Evolutionary conservation across 2,113 vertebrate genomes (phyloP), one percentile per base, ranked within the genome.

Genomic region (Lepus timidus): DNA sequence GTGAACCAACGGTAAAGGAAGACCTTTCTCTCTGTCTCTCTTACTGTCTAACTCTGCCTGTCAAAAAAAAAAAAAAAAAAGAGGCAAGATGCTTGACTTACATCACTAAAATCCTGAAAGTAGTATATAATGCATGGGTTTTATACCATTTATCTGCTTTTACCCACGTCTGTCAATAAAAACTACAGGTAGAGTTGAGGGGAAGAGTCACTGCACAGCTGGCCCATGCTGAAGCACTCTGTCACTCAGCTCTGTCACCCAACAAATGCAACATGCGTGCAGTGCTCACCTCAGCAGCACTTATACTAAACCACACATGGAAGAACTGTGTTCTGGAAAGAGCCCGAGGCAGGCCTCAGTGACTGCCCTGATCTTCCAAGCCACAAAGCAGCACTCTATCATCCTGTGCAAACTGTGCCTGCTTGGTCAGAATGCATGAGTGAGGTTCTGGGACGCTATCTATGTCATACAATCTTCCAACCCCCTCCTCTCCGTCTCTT

Each of bases 21-120:
- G 39, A 39, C 39, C 39, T 39, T 39, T 39, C 39, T 39, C 39
- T 39, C 39, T 39, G 39, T 39, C 39, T 39, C 39, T 39, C 39
- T 39, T 6, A 39, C 39, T 39, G 39, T 39, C 39, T 6, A 39
- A 39, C 39, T 39, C 39, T 39, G 39, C 39, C 5, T 39, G 39
- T 39, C 39, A 4, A 39, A 39, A 39, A 39, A 39, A 39, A 39
- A 39, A 39, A 39, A 39, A 39, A 39, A 39, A 39, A 80, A 33
- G 25, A 92, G 7, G 81, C 58, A 91, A 87, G 85, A 82, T 61
- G 61, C 29, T 19, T 86, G 33, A 52, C 52, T 96, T 29, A 71
- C 13, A 61, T 49, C 29, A 44, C 5, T 49, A n/a, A 68, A 68
- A 95, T 51, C 88, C 9, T 82, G 61, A 88, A 85, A 27, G 73